Evolutionary conservation across 37 sponge, comb jelly and placozoan species (phyloP).

Genomic region (Halisarca cf. caerulea): DNA sequence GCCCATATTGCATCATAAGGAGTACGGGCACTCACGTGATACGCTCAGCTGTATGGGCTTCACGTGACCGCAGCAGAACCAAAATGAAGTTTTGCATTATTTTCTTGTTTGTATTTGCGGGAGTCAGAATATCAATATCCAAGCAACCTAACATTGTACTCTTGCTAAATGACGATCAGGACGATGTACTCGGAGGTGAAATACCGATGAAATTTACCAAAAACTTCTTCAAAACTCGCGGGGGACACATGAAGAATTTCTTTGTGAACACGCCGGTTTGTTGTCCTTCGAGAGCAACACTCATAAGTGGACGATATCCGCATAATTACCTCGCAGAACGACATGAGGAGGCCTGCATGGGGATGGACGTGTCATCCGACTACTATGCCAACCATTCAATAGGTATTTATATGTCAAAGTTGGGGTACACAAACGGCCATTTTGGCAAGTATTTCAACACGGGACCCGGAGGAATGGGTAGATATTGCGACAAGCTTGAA

Average conservation of each 20-base stretch:
- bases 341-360: slow-evolving; percentile 45
- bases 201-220: slow-evolving; percentile 44
- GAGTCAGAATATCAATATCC: no score
- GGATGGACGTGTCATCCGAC: slow-evolving; percentile 50
- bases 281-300: slow-evolving; percentile 73
- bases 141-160: slow-evolving; percentile 59
- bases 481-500: slow-evolving; percentile 27
- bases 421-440: slow-evolving; percentile 63
- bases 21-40: no score
- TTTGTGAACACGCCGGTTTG: slow-evolving; percentile 83
- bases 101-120: no score
- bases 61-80: no score
- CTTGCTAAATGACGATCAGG: slow-evolving; percentile 78
- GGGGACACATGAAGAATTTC: slow-evolving; percentile 53
- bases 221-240: slow-evolving; percentile 19
- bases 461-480: slow-evolving; percentile 19
- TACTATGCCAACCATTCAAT: slow-evolving; percentile 43
- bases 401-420: slow-evolving; percentile 47
- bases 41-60: no score
- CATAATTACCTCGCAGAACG: slow-evolving; percentile 56
- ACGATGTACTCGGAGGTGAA: slow-evolving; percentile 55
- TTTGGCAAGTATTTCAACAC: slow-evolving; percentile 76
- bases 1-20: no score
- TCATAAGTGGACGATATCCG: slow-evolving; percentile 59
- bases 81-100: no score